These are phyloP conservation scores for Trichogramma evanescens DNA, from an alignment of 2,888 invertebrate species.

Conservation along the genomic window DNA sequence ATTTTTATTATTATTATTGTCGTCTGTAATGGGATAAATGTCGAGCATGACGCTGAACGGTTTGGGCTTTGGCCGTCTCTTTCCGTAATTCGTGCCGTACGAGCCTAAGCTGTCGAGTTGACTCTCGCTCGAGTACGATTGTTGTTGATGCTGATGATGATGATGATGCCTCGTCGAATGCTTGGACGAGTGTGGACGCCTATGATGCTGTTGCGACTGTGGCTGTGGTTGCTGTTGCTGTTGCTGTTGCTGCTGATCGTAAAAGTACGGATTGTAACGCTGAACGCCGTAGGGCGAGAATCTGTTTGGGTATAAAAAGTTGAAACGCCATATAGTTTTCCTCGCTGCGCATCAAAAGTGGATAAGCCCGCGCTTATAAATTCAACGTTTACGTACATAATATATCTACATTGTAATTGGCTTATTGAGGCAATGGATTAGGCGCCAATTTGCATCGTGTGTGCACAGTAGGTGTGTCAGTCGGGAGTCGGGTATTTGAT, in stretches of 20 bases:
- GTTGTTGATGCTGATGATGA: no score
- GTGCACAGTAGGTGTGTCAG: slow-evolving; percentile 27
- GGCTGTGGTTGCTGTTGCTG: no score
- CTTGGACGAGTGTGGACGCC: slow-evolving; percentile 28
- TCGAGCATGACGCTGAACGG: slow-evolving; percentile 63
- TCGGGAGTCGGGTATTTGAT: slow-evolving; percentile 30
- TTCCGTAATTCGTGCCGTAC: slow-evolving; percentile 24
- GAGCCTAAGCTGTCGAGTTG: slow-evolving; percentile 29
- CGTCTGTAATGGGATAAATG: slow-evolving; percentile 54
- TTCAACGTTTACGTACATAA: no score
- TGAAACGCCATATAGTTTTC: not conserved
- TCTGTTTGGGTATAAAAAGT: slow-evolving; percentile 23
- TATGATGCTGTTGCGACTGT: not conserved
- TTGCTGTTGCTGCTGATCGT: slow-evolving; percentile 31
- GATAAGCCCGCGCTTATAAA: not conserved
- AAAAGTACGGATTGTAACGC: slow-evolving; percentile 34
- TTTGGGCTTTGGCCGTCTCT: slow-evolving; percentile 39
- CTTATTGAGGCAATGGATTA: no score
- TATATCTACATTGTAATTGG: no score
- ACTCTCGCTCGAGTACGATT: slow-evolving; percentile 17
- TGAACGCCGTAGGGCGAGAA: slow-evolving; percentile 39
- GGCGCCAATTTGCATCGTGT: no score
- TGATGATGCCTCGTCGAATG: slow-evolving; percentile 16
- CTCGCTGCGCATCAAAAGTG: not conserved
- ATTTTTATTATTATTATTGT: slow-evolving; percentile 29